These are phyloP conservation scores for Tamias sibiricus DNA, from an alignment of 2,113 vertebrate species.

Conservation along the genomic window DNA sequence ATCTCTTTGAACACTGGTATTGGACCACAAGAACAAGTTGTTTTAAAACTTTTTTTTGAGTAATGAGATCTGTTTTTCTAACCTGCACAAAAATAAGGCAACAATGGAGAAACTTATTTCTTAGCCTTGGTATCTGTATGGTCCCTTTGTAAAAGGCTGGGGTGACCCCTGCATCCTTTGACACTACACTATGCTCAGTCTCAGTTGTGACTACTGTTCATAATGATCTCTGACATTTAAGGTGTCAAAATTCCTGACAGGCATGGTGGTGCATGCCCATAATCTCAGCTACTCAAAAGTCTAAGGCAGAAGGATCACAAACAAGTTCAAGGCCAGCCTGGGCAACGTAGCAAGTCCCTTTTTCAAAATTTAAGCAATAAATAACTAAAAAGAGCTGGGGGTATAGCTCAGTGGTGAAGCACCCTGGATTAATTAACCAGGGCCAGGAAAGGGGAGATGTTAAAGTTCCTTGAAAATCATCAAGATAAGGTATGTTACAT, in stretches of 20 bases:
- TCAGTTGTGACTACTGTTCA: not conserved
- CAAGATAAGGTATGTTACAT: not conserved
- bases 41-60: not conserved
- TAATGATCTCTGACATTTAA: not conserved
- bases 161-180: fast-evolving
- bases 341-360: not conserved
- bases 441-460: not conserved
- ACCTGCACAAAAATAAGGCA: not conserved
- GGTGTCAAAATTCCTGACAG: not conserved
- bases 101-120: not conserved
- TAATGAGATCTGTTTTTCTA: not conserved
- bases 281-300: not conserved
- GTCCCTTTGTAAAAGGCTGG: not conserved
- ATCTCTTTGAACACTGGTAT: not conserved
- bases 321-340: not conserved
- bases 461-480: not conserved
- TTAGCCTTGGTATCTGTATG: not conserved
- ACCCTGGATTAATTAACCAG: not conserved
- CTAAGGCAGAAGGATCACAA: not conserved
- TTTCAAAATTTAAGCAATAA: not conserved
- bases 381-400: not conserved
- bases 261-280: not conserved
- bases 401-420: not conserved
- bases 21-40: not conserved
- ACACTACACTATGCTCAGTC: not conserved